These are phyloP conservation scores for Bombus terrestris DNA, from an alignment of 1,140 invertebrate genomes.

Conservation along the genomic window DNA sequence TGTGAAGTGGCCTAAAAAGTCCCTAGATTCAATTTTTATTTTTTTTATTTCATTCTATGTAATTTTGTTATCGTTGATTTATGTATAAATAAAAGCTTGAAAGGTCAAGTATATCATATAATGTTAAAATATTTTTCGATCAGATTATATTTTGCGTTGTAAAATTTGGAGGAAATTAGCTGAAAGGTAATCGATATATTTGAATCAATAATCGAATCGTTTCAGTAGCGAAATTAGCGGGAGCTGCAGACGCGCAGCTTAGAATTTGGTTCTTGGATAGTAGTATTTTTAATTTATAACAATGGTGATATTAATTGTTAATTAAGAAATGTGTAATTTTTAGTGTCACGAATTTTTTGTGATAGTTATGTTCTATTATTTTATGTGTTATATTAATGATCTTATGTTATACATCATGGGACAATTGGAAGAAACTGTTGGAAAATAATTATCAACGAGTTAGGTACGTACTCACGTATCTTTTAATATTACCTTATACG, in stretches of 20 bases:
- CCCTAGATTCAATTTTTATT: conserved; percentile 22
- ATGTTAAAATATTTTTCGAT: not conserved
- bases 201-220: conserved; percentile 1
- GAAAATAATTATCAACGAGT: not conserved
- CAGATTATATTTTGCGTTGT: too few species aligned
- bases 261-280: not conserved
- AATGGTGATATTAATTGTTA: not conserved
- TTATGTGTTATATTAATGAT: not conserved
- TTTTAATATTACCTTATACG: not conserved
- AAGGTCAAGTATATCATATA: not conserved
- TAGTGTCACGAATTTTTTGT: not conserved
- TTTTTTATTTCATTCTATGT: too few species aligned
- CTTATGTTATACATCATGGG: too few species aligned
- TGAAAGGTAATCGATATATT: not conserved
- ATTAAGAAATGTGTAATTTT: not conserved
- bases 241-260: not conserved
- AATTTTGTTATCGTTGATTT: not conserved
- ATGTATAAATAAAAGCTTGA: not conserved
- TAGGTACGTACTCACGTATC: not conserved
- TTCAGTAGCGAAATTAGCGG: not conserved
- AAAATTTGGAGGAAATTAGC: not conserved
- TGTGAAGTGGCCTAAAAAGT: conserved; percentile 28
- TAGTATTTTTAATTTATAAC: not conserved
- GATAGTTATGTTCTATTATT: not conserved
- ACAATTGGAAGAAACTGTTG: too few species aligned